A percentile compares a stretch with the other conserved stretches of the same genome.
These are phyloP conservation scores for Tamias sibiricus DNA, from an alignment of 2,113 vertebrate species.

Conservation along the genomic window DNA sequence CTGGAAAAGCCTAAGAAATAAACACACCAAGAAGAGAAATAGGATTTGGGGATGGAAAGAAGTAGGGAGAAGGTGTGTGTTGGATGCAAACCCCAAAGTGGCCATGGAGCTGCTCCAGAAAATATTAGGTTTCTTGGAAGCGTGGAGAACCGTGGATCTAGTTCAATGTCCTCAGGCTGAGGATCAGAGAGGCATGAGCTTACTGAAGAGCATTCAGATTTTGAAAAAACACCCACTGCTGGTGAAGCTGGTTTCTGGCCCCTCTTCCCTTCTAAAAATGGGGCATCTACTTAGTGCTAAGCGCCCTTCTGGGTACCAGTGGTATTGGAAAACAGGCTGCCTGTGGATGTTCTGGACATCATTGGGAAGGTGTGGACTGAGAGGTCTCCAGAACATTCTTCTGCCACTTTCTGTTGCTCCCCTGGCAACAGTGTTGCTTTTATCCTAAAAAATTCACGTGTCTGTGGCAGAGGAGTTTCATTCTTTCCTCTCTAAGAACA, in stretches of 20 bases:
- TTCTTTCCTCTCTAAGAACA: not conserved
- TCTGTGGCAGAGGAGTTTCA: not conserved
- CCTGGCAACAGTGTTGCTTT: not conserved
- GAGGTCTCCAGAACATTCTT: not conserved
- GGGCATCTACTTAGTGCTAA: not conserved
- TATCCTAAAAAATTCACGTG: not conserved
- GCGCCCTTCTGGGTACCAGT: not conserved
- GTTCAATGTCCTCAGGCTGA: not conserved
- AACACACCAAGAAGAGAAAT: not conserved
- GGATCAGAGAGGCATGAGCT: not conserved
- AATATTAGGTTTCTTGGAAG: not conserved
- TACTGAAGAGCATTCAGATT: not conserved
- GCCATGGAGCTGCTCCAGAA: not conserved
- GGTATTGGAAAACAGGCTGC: not conserved
- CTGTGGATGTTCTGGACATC: not conserved
- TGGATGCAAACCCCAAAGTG: not conserved
- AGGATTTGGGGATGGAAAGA: not conserved
- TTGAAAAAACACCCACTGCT: not conserved
- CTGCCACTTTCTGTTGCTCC: not conserved
- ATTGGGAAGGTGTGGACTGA: not conserved
- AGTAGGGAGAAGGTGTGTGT: not conserved
- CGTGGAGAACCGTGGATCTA: not conserved
- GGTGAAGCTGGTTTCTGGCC: not conserved
- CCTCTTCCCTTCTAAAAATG: not conserved
- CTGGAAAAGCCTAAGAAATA: not conserved